phyloP scores from a whole-genome alignment of 1,140 invertebrate genomes.

The Laodelphax striatellus region DNA sequence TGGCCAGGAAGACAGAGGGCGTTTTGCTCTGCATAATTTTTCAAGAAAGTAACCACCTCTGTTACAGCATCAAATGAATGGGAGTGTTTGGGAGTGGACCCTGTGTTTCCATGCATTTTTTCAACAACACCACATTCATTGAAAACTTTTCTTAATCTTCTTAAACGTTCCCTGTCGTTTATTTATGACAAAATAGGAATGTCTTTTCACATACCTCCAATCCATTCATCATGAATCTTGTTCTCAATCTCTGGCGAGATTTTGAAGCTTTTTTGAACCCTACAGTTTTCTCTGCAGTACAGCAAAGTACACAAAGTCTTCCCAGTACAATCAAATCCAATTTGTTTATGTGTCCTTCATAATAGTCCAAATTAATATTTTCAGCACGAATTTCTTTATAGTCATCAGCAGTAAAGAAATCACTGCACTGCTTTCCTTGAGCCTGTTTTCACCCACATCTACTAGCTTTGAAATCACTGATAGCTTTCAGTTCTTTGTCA shows the following conservation, averaged over 20 bases:
- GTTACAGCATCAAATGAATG: not conserved
- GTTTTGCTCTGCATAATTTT: conserved; percentile 11
- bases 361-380: not conserved
- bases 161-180: conserved; percentile 6
- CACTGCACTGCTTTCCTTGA: not conserved
- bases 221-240: not conserved
- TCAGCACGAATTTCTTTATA: not conserved
- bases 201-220: conserved; percentile 7
- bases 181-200: too few species aligned
- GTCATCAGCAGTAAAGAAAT: not conserved
- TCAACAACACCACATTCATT: not conserved
- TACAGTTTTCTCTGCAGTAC: not conserved
- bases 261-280: not conserved
- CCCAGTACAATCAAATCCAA: not conserved
- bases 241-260: not conserved
- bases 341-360: not conserved
- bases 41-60: conserved; percentile 5
- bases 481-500: too few species aligned
- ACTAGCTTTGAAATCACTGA: not conserved
- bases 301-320: not conserved
- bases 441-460: not conserved
- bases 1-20: conserved; percentile 5
- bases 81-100: conserved; percentile 1
- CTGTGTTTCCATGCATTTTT: conserved; percentile 4
- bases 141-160: conserved; percentile 5